Conservation (phyloP, 2,113 vertebrate species). For the Cettia cetti region DNA sequence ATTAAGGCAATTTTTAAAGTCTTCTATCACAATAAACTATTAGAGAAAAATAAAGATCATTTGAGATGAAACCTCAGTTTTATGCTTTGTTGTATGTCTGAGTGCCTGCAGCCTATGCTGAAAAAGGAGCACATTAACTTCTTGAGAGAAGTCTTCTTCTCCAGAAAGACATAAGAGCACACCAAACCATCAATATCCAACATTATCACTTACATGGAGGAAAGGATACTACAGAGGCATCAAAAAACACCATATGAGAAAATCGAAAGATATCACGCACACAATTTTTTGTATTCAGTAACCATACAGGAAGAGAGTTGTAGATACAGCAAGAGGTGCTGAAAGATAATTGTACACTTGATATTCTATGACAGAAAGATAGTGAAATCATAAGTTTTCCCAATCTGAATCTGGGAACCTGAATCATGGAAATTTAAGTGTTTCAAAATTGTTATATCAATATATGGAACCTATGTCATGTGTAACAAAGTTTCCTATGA, state of each 20-base stretch:
- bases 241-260: not conserved
- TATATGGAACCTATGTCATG: not conserved
- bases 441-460: not conserved
- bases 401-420: not conserved
- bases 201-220: not conserved
- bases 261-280: not conserved
- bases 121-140: not conserved
- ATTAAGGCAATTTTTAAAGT: not conserved
- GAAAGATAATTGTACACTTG: not conserved
- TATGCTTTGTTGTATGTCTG: not conserved
- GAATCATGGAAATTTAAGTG: not conserved
- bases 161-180: not conserved
- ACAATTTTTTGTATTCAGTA: not conserved
- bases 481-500: not conserved
- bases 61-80: not conserved
- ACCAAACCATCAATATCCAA: not conserved
- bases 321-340: not conserved
- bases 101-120: not conserved
- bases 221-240: not conserved
- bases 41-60: not conserved
- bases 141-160: not conserved
- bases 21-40: not conserved
- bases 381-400: not conserved
- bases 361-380: not conserved
- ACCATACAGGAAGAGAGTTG: fast-evolving